phyloP scores from a whole-genome alignment of 2,888 invertebrate genomes.

The Limnephilus marmoratus region DNA sequence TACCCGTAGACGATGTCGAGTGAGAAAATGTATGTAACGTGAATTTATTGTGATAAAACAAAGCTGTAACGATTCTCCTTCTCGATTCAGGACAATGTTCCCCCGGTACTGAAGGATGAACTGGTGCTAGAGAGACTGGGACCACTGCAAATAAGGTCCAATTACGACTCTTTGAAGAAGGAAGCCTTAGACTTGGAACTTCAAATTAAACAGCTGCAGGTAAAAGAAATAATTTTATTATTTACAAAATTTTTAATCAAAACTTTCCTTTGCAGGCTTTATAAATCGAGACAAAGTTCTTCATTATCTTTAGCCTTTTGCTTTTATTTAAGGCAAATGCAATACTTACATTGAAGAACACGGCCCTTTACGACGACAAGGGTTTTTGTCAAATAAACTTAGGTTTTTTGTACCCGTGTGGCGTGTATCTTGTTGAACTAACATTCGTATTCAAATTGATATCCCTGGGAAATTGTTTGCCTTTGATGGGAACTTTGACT shows the following conservation, averaged over 20 bases:
- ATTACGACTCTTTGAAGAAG: constrained; percentile 87
- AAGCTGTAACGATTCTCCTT: not conserved
- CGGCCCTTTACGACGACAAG: not conserved
- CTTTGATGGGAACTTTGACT: too few species aligned
- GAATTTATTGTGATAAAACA: not conserved
- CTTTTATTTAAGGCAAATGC: not conserved
- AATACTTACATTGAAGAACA: not conserved
- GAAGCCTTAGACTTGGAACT: constrained; percentile 90
- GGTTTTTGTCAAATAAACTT: not conserved
- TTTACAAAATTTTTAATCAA: not conserved
- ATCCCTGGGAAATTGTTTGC: too few species aligned
- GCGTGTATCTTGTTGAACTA: too few species aligned
- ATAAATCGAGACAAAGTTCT: not conserved
- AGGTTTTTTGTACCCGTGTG: not conserved
- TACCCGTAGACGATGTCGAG: too few species aligned
- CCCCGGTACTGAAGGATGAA: constrained; percentile 88
- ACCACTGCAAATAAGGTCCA: constrained; percentile 83
- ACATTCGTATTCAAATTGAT: too few species aligned
- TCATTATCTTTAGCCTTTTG: not conserved
- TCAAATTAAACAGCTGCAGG: constrained; percentile 90
- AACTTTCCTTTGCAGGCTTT: not conserved
- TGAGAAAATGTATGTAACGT: not conserved
- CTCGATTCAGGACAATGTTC: constrained; percentile 80
- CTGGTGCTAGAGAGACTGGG: constrained; percentile 88
- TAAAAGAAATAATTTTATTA: constrained; percentile 67